Evolutionary conservation across 1,140 invertebrate genomes (phyloP), one percentile per base, ranked within the genome.

Genomic region (Drosophila pruinosa): DNA sequence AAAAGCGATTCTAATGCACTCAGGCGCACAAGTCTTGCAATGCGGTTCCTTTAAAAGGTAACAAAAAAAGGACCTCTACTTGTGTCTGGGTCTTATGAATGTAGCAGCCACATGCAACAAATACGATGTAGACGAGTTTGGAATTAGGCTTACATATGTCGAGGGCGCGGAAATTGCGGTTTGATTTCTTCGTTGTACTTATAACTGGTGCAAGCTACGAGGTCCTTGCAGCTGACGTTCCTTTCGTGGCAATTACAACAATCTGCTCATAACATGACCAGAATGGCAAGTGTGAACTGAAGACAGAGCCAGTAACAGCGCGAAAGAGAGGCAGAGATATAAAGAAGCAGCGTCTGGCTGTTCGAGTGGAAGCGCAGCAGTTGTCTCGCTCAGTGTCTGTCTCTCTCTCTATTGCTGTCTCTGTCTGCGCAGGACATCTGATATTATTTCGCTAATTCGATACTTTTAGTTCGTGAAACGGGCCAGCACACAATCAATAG

Each of bases 401-500:
- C 1, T 43, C 17, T 43, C 39, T 21, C 41, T 45, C 41, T 45
- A n/a, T n/a, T n/a, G n/a, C 28, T 38, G 10, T 24, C 36, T 26
- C 26, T 38, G 24, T 64, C 26, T 43, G 22, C 22, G 48, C 41
- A 72, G 72, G 82, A 77, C 74, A 89, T 89, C 58, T 59, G 86
- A 89, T 89, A 89, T 86, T 89, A 89, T 89, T 86, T 76, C 81
- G 86, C 81, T 89, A 89, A 89, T 89, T 89, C 86, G 86, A 89
- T 89, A 89, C 86, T 89, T 89, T 89, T 74, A 83, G 76, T 76
- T 89, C 75, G 48, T 72, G 68, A 52, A 47, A 79, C 43, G 64
- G 62, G 56, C 50, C 69, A 61, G 43, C 45, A 54, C 26, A 24
- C 31, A 47, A 52, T 50, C 22, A 61, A 68, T 58, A 75, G 22